Evolutionary conservation across 2,113 vertebrate genomes (phyloP), one percentile per base, ranked within the genome.

Genomic region (Accipiter cooperii): DNA sequence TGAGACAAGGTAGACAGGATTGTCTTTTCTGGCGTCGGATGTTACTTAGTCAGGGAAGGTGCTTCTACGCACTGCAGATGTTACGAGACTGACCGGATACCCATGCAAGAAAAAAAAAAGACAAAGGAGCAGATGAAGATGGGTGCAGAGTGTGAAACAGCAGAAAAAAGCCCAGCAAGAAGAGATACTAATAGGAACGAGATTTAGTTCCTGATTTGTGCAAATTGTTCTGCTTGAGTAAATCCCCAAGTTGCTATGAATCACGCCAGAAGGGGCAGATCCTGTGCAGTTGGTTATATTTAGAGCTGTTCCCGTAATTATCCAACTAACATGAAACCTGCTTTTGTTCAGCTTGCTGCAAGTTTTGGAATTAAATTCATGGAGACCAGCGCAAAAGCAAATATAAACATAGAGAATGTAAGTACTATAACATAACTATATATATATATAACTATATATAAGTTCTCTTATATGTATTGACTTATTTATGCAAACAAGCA

Each of bases 361-460:
- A 99, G 99, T 94, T 99, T 99, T 26, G 99, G 99, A 44, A 99
- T 99, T 94, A 99, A 99, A 94, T 99, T 99, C 97, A 99, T 99
- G 99, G 99, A 99, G 98, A 99, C 99, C 46, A 99, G 99, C 17
- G 99, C 99, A 25, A 99, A 99, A 98, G 98, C 99, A 83, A 99
- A 99, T 95, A 99, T 99, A 95, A 99, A 99, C 19, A 99, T 99
- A 97, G 99, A 99, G 97, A 99, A 99, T 3, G 99, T 99, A 96
- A 98, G 99, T 98, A 94, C 29, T 12, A 13, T 1, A 2, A 6
- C 52, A 14, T 42, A 42, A 42, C 40, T 42, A 13, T 42, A 42
- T 42, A 42, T 40, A 40, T 42, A 42, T 42, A 42, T 13, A 42
- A 42, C 40, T 42, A 42, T 42, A 42, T 42, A 42, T 42, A 42